Conservation (phyloP, 2,888 invertebrate species). For the Dasysyrphus albostriatus region DNA sequence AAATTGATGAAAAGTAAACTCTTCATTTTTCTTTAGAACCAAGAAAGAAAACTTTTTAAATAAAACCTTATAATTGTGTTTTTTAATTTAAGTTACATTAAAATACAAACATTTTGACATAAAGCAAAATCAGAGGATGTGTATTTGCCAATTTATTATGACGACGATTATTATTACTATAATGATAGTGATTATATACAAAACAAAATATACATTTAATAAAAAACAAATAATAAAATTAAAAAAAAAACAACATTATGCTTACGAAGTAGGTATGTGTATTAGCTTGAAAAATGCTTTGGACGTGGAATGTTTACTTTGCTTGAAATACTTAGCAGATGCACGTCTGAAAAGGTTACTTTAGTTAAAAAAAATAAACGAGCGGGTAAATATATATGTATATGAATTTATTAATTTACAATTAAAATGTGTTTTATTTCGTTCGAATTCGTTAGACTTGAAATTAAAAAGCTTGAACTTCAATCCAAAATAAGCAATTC, state of each 20-base stretch:
- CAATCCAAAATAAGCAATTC: too few species aligned
- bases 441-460: neutral
- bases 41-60: slow-evolving; percentile 1
- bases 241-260: slow-evolving; percentile 11
- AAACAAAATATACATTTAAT: slow-evolving; percentile 67
- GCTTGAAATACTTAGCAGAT: neutral
- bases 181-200: slow-evolving; percentile 71
- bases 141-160: slow-evolving; percentile 69
- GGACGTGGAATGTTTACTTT: slow-evolving; percentile 13
- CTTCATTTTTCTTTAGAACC: slow-evolving; percentile 26
- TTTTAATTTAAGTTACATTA: slow-evolving; percentile 55
- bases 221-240: slow-evolving; percentile 7
- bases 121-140: slow-evolving; percentile 17
- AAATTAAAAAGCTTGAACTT: too few species aligned
- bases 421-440: slow-evolving; percentile 40
- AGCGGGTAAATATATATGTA: slow-evolving; percentile 38
- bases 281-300: slow-evolving; percentile 38
- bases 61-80: slow-evolving; percentile 25
- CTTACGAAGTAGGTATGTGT: slow-evolving; percentile 34
- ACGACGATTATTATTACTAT: slow-evolving; percentile 60
- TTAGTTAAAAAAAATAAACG: slow-evolving; percentile 29
- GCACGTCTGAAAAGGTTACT: slow-evolving; percentile 48
- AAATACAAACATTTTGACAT: slow-evolving; percentile 27
- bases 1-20: slow-evolving; percentile 22
- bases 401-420: slow-evolving; percentile 71